Conservation (phyloP, 2,113 vertebrate genomes). For the Penelope pileata region DNA sequence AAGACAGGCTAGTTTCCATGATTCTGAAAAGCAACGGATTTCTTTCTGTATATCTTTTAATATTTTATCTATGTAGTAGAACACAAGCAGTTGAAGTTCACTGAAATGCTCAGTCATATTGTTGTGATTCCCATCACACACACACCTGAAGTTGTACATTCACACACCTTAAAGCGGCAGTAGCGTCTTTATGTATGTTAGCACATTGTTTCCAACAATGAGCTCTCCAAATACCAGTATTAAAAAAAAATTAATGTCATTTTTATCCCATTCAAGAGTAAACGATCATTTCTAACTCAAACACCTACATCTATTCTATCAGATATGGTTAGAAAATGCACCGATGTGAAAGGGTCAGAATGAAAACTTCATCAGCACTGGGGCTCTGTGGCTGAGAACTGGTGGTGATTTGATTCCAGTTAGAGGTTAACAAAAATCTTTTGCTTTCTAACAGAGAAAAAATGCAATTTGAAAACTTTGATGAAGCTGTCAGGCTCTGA, state of each 20-base stretch:
- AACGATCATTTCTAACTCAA: neutral
- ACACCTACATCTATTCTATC: neutral
- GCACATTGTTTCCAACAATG: neutral
- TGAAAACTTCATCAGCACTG: neutral
- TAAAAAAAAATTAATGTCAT: neutral
- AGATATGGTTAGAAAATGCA: neutral
- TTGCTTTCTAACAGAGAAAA: constrained; percentile 48
- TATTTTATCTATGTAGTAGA: neutral
- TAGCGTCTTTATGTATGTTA: neutral
- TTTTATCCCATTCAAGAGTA: neutral
- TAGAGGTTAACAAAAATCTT: constrained; percentile 15
- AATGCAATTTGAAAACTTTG: constrained; percentile 47
- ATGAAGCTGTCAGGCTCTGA: constrained; percentile 69
- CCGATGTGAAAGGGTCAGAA: neutral
- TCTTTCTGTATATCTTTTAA: neutral
- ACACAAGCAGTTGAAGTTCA: neutral
- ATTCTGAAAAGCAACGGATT: neutral
- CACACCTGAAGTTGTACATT: neutral
- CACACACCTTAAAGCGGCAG: neutral
- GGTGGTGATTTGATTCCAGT: neutral
- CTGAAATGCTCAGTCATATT: neutral
- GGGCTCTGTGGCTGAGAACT: neutral
- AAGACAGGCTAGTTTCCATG: neutral
- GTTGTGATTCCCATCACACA: neutral
- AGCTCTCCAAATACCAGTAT: neutral